Conservation (phyloP, 2,113 vertebrate species). For the Panurus biarmicus region DNA sequence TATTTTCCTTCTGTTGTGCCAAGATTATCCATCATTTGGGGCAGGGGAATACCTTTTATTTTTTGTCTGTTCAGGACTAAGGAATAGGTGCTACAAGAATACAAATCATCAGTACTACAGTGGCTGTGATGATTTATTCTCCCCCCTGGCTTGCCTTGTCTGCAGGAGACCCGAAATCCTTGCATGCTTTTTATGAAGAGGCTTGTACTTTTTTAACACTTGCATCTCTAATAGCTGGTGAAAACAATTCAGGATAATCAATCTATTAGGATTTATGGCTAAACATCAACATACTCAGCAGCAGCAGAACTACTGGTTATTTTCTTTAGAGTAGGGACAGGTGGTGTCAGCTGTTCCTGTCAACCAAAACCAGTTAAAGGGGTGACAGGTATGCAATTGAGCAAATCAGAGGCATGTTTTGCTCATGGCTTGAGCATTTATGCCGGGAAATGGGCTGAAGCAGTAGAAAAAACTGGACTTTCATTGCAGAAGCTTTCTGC, state of each 20-base stretch:
- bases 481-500: background rate
- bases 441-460: background rate
- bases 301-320: background rate
- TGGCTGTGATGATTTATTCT: conserved; percentile 5
- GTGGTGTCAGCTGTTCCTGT: background rate
- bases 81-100: background rate
- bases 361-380: background rate
- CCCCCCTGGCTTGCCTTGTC: background rate
- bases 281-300: background rate
- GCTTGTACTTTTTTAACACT: background rate
- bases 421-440: background rate
- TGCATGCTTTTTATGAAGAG: background rate
- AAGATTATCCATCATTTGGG: conserved; percentile 27
- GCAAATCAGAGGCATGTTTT: background rate
- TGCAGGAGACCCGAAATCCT: background rate
- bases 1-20: conserved; percentile 23
- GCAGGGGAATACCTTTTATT: conserved; percentile 21
- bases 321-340: background rate
- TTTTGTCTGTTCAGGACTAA: background rate
- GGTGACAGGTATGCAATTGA: rapidly evolving
- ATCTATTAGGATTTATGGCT: background rate
- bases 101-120: conserved; percentile 1
- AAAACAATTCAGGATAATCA: background rate
- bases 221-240: background rate
- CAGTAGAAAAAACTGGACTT: background rate